A percentile compares a stretch with the other conserved stretches of the same genome.
Evolutionary conservation across 37 sponge, comb jelly and placozoan genomes (phyloP).

Genomic region (Axinella damicornis): DNA sequence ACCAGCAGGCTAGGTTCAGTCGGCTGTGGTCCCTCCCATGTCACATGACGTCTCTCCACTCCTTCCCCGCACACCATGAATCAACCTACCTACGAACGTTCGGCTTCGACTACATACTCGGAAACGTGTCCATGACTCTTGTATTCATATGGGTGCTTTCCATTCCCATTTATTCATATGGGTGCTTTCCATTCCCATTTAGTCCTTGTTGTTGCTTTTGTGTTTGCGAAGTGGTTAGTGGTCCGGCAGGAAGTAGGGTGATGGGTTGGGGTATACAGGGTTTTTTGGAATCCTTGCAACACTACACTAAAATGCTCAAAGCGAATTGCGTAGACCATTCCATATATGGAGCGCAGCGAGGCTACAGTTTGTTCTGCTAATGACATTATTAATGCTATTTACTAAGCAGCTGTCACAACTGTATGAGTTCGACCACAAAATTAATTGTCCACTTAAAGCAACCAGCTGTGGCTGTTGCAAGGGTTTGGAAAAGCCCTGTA

Average conservation of each 20-base stretch:
- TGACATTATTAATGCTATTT: too few species aligned
- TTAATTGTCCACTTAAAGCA: too few species aligned
- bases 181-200: slow-evolving; percentile 17
- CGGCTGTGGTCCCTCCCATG: not conserved
- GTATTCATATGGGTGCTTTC: slow-evolving; percentile 25
- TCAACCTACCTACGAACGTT: slow-evolving; percentile 69
- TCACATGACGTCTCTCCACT: not conserved
- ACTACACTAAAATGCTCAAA: too few species aligned
- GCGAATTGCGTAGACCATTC: too few species aligned
- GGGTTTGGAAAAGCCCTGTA: too few species aligned
- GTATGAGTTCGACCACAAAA: too few species aligned
- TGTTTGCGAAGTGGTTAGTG: not conserved
- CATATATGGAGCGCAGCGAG: too few species aligned
- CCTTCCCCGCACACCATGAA: slow-evolving; percentile 29
- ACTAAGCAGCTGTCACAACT: too few species aligned
- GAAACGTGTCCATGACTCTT: slow-evolving; percentile 25
- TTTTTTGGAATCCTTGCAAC: too few species aligned
- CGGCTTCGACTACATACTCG: slow-evolving; percentile 75
- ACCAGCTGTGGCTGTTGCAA: too few species aligned
- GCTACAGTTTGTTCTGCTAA: too few species aligned
- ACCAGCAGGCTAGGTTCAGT: slow-evolving; percentile 2
- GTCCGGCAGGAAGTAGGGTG: not conserved
- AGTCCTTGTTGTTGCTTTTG: not conserved
- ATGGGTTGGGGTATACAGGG: not conserved
- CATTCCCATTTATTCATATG: slow-evolving; percentile 21